Evolutionary conservation across 2,797 vertebrate genomes (phyloP).

Genomic region (Coranthus polyacanthus): DNA sequence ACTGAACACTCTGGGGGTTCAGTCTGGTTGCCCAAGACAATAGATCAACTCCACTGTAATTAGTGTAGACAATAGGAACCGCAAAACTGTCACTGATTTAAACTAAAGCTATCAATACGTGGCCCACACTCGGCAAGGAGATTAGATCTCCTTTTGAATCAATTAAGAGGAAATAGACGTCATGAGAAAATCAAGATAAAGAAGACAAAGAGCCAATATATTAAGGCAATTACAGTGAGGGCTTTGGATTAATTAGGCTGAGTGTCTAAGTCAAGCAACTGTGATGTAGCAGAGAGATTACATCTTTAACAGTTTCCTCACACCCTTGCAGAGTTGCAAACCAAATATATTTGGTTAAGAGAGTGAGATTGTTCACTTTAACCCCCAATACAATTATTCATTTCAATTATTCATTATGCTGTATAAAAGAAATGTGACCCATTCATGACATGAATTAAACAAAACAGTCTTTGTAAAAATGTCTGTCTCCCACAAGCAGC

Average conservation of each 20-base stretch:
- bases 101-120: constrained; percentile 81
- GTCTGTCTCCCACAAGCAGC: constrained; percentile 28
- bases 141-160: constrained; percentile 84
- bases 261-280: constrained; percentile 61
- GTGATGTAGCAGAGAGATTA: constrained; percentile 62
- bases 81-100: constrained; percentile 74
- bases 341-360: constrained; percentile 37
- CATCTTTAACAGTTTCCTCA: constrained; percentile 38
- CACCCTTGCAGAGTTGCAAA: constrained; percentile 19
- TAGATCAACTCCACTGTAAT: constrained; percentile 80
- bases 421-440: constrained; percentile 63
- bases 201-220: constrained; percentile 75
- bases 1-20: constrained; percentile 40
- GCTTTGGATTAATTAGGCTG: constrained; percentile 76
- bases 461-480: constrained; percentile 44
- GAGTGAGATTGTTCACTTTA: constrained; percentile 31
- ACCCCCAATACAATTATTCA: constrained; percentile 24
- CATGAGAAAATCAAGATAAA: constrained; percentile 80
- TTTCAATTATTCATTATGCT: constrained; percentile 64
- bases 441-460: constrained; percentile 60
- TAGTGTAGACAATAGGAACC: constrained; percentile 76
- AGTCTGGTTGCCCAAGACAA: constrained; percentile 60
- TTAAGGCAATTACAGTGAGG: constrained; percentile 78
- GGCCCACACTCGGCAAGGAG: constrained; percentile 61
- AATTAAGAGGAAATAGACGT: constrained; percentile 80